Evolutionary conservation across 2,797 vertebrate genomes (phyloP).

Genomic region (Bufotes viridis): DNA sequence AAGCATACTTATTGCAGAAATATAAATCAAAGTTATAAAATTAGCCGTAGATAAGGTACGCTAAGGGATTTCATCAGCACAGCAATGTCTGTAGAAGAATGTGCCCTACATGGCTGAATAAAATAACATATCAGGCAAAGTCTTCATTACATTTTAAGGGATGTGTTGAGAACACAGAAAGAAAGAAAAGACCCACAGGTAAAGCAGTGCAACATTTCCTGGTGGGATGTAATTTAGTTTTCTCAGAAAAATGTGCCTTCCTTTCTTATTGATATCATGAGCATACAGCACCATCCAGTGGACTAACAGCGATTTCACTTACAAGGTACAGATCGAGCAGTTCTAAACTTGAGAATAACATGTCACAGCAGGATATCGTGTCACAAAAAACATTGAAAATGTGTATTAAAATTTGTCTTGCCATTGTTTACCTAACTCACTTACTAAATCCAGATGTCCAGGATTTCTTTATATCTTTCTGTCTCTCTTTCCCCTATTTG

Average conservation of each 20-base stretch:
- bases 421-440: too few relatives aligned
- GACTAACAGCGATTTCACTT: background rate
- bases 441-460: too few relatives aligned
- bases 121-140: background rate
- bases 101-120: background rate
- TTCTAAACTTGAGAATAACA: too few relatives aligned
- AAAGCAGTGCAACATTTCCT: background rate
- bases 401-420: too few relatives aligned
- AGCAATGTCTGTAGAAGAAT: background rate
- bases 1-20: background rate
- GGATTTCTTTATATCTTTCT: too few relatives aligned
- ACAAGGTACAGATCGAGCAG: background rate
- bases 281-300: slow-evolving; percentile 30
- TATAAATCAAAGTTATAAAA: background rate
- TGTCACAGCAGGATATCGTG: too few relatives aligned
- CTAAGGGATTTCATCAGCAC: background rate
- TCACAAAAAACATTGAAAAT: too few relatives aligned
- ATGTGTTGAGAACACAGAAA: background rate
- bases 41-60: background rate
- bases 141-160: background rate
- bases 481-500: too few relatives aligned
- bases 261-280: background rate
- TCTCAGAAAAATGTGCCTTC: background rate
- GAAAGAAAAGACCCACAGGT: background rate
- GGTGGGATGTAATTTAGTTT: background rate